Evolutionary conservation across 92 coral and sea anemone species (phyloP).

Genomic region (Porites lobata): DNA sequence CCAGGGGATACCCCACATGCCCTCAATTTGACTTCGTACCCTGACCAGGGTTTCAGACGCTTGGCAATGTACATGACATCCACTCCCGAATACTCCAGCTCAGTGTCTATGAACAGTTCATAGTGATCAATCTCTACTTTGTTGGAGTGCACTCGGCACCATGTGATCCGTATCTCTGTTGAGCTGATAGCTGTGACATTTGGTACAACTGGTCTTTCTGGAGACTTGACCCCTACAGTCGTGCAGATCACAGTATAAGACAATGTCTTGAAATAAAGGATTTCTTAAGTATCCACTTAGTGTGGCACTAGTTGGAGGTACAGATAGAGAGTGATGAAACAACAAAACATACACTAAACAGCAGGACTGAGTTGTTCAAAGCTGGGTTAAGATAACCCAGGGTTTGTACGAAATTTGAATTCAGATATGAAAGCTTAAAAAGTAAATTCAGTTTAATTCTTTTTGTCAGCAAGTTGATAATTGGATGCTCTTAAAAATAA

Average conservation of each 20-base stretch:
- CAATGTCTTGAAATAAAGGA: no score
- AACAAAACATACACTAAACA: no score
- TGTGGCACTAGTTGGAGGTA: no score
- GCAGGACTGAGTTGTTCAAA: no score
- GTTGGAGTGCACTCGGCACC: slow-evolving; percentile 95
- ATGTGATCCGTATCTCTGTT: slow-evolving; percentile 90
- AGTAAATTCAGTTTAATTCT: no score
- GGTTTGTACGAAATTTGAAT: no score
- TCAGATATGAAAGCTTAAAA: no score
- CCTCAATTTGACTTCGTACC: slow-evolving; percentile 94
- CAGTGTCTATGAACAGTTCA: slow-evolving; percentile 91
- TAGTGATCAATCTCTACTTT: slow-evolving; percentile 90
- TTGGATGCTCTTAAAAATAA: no score
- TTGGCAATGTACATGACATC: slow-evolving; percentile 95
- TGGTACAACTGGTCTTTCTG: slow-evolving; percentile 93
- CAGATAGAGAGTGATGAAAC: no score
- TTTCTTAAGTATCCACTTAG: no score
- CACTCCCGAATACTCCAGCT: slow-evolving; percentile 95
- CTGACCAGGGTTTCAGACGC: slow-evolving; percentile 88
- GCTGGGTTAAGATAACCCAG: no score
- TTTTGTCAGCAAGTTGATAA: no score
- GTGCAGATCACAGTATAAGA: neutral
- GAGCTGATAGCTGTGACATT: slow-evolving; percentile 91
- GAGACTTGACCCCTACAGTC: slow-evolving; percentile 70
- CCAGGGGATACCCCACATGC: slow-evolving; percentile 92